A percentile compares a stretch with the other conserved stretches of the same genome.
Conservation (phyloP, 30 jellyfish, hydroid and myxozoan genomes). For the Turritopsis rubra region DNA sequence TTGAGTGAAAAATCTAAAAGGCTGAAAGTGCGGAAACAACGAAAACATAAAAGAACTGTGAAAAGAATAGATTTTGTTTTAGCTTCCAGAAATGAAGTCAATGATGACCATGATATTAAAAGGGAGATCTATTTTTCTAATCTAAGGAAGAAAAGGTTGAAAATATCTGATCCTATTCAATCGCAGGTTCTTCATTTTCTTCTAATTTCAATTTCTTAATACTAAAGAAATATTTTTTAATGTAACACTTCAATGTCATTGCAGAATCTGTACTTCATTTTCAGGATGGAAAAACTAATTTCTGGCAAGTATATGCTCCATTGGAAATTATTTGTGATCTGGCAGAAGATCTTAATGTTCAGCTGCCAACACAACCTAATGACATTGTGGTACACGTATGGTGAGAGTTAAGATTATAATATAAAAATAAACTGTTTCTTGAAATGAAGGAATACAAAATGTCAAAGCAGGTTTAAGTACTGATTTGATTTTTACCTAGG, state of each 20-base stretch:
- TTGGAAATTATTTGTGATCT: constrained; percentile 39
- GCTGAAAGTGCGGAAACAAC: neutral
- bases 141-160: constrained; percentile 14
- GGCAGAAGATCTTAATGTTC: constrained; percentile 49
- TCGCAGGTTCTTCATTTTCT: neutral
- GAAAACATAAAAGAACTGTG: neutral
- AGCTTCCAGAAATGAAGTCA: constrained; percentile 18
- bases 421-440: no score
- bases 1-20: neutral
- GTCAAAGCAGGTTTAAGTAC: neutral
- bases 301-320: constrained; percentile 42
- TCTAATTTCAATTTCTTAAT: neutral
- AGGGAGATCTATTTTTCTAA: neutral
- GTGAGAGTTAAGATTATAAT: no score
- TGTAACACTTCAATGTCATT: no score
- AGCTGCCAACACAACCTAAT: constrained; percentile 23
- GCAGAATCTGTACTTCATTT: neutral
- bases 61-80: constrained; percentile 24
- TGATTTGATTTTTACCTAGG: constrained; percentile 16
- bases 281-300: constrained; percentile 29
- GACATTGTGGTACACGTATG: constrained; percentile 31
- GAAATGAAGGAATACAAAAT: no score
- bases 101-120: neutral
- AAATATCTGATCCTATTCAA: constrained; percentile 11
- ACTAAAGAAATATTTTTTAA: no score